Evolutionary conservation across 2,888 invertebrate genomes (phyloP), one percentile per base, ranked within the genome.

Genomic region (Aquatica leii): DNA sequence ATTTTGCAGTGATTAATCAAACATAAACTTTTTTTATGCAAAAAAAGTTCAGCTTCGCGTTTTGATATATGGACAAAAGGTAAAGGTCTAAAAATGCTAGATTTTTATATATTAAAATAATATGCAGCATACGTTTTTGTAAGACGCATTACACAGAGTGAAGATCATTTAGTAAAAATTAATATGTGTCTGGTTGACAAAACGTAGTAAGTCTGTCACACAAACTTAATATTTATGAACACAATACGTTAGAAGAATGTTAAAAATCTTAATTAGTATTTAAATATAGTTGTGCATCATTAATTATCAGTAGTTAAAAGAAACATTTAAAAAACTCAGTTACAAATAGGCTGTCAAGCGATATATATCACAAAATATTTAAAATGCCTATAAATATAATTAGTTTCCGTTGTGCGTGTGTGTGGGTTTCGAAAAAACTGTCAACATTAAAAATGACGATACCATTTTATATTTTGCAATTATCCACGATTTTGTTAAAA

Each of bases 181-280:
- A 43, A 43, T 48, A 48, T 48, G 21, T 48, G 21, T 9, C 12
- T 35, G 20, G 35, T 14, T 59, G 58, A 59, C 51, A 59, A 54
- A 55, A 64, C 55, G 35, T 55, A 64, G 55, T 52, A 17, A 43
- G 49, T 50, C 41, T 59, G 55, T 64, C 54, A 52, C 43, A 43
- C 24, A 53, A 59, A 64, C 59, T 59, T 64, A 64, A 64, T 64
- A 55, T 35, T 34, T 18, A 20, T 17, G 54, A n/a, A 41, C 34
- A 50, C 55, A 49, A 59, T 59, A 59, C 52, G 48, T 18, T 20
- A 18, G 14, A 37, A 56, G 59, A 53, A 69, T 65, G 17, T 65
- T 48, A 64, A 60, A 65, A 71, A 71, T 71, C 55, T 71, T 71
- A 71, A 71, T 68, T 71, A 68, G 71, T 62, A 54, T 67, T 65